Base-by-base conservation (phyloP, 2,888 invertebrate species). In the Mantis religiosa region DNA sequence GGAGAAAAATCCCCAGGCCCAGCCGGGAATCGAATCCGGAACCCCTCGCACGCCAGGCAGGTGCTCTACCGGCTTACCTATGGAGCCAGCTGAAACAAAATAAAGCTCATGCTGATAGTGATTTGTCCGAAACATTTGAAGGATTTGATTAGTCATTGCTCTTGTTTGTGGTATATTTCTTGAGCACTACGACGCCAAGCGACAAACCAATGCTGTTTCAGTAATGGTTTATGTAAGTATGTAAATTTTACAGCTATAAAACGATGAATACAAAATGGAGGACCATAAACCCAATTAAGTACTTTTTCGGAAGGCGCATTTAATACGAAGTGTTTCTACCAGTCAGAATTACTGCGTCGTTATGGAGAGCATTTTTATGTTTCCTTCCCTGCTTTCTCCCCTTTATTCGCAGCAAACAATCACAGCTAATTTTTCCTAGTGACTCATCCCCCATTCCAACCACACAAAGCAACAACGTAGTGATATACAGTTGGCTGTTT, bases 341-440 rank as follows among this genome's bases (percentile, higher is more conserved):
- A 41, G 41, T 41, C 41, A 41, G 41, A 41, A 41, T 41, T 41
- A 41, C 41, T 41, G 41, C 41, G 41, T 41, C 41, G 41, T 41
- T 41, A 41, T 41, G 2, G 8, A 71, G 25, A 71, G 54, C 54
- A 71, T 71, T 71, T 71, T 25, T 71, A 71, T 54, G 47, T n/a
- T 20, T 71, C 54, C 54, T 71, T 41, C 85, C 30, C 88, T n/a
- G 9, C 30, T 30, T 30, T 41, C 82, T 28, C 88, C 89, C 28
- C 28, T 54, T 71, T 71, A 15, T 71, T 20, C 54, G 20, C 25
- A 20, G 54, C 54, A 71, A 87, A 89, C 90, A 90, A 90, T 90
- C 90, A 89, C 89, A 83, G 89, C 90, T 90, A 89, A 90, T 90
- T 90, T 90, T 88, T 89, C 82, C 25, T 82, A n/a, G 15, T 87